A percentile compares a stretch with the other conserved stretches of the same genome.
These are phyloP conservation scores for Drosophila neutralis DNA, from an alignment of 2,888 invertebrate species.

Conservation along the genomic window DNA sequence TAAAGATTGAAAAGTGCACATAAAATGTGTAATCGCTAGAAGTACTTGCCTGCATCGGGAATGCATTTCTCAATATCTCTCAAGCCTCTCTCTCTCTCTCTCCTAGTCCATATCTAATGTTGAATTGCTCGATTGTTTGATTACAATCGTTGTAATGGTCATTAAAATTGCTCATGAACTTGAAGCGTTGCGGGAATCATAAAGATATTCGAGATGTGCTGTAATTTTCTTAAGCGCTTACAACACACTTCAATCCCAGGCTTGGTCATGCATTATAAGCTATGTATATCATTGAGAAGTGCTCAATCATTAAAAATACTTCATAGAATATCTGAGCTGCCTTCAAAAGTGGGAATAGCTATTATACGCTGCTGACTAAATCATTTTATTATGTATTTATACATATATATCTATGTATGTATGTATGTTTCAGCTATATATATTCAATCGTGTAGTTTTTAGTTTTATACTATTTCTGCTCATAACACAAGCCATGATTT, in stretches of 20 bases:
- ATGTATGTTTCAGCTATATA: background rate
- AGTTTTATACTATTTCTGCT: background rate
- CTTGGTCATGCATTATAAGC: constrained; percentile 8
- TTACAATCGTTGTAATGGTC: constrained; percentile 43
- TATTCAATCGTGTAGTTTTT: background rate
- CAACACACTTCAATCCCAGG: constrained; percentile 14
- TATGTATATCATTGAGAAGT: constrained; percentile 8
- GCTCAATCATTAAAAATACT: background rate
- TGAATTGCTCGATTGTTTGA: constrained; percentile 32
- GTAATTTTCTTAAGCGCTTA: constrained; percentile 20
- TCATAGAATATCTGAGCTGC: background rate
- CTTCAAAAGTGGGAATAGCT: background rate
- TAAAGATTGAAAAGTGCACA: constrained; percentile 71
- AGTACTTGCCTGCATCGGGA: constrained; percentile 66
- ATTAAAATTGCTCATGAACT: constrained; percentile 71
- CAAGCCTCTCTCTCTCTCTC: background rate
- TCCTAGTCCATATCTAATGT: constrained; percentile 1
- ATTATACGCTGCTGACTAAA: background rate
- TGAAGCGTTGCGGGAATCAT: constrained; percentile 49
- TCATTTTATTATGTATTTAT: background rate
- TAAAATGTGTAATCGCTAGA: constrained; percentile 67
- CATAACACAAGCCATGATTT: background rate
- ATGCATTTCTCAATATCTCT: constrained; percentile 40
- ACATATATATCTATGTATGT: background rate
- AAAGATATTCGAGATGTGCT: constrained; percentile 39